A percentile compares a stretch with the other conserved stretches of the same genome.
Evolutionary conservation across 1,140 invertebrate species (phyloP).

Genomic region (Bradysia coprophila): DNA sequence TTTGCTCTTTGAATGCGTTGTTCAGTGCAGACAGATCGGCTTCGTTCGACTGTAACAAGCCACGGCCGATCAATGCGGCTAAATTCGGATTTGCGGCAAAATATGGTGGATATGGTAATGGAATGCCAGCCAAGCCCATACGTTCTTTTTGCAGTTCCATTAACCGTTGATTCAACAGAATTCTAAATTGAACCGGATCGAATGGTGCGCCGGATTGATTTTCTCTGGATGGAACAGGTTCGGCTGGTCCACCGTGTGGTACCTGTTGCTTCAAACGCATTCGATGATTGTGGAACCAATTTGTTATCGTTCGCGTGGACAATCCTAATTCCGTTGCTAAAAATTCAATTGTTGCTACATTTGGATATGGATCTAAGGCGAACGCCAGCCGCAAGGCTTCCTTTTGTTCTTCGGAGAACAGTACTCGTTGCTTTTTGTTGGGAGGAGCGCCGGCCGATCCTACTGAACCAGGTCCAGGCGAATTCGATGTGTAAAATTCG

Average conservation of each 20-base stretch:
- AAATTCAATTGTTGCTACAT: constrained; percentile 87
- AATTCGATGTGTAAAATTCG: constrained; percentile 75
- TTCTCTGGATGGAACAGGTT: constrained; percentile 47
- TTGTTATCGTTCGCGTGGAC: constrained; percentile 91
- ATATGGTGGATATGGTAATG: constrained; percentile 48
- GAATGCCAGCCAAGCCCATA: constrained; percentile 49
- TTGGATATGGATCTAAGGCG: constrained; percentile 89
- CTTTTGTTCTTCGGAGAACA: constrained; percentile 97
- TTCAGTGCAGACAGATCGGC: constrained; percentile 29
- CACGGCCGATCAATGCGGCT: constrained; percentile 46
- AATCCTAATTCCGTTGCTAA: constrained; percentile 77
- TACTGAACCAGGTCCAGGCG: constrained; percentile 42
- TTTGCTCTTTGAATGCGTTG: constrained; percentile 52
- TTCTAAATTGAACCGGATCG: constrained; percentile 77
- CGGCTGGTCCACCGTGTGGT: constrained; percentile 47
- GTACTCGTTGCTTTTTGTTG: constrained; percentile 78
- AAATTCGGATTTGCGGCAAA: constrained; percentile 51
- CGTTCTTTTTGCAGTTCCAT: constrained; percentile 70
- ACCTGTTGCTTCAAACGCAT: constrained; percentile 91
- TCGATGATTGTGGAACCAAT: constrained; percentile 99
- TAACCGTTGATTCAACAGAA: constrained; percentile 71
- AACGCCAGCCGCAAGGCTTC: constrained; percentile 88
- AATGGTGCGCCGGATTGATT: constrained; percentile 47
- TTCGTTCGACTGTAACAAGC: constrained; percentile 25
- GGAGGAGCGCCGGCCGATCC: constrained; percentile 39